phyloP scores from a whole-genome alignment of 2,113 vertebrate genomes.

The Gadus macrocephalus region DNA sequence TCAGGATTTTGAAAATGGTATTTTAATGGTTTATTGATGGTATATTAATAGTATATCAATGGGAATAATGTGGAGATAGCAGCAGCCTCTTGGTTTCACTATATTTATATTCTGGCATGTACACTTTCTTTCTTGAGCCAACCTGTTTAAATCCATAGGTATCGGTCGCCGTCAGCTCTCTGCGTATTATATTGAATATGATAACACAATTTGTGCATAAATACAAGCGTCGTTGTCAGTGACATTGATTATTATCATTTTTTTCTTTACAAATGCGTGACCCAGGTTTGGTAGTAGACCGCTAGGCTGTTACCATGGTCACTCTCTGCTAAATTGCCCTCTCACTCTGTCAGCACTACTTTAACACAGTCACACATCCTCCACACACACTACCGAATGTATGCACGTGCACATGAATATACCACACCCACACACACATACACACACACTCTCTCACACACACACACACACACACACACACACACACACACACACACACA shows the following conservation, averaged over 20 bases:
- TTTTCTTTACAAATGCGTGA: constrained; percentile 23
- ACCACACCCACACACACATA: background rate
- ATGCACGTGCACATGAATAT: constrained; percentile 8
- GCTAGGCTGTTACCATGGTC: constrained; percentile 50
- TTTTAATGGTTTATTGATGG: no score
- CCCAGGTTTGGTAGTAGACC: constrained; percentile 24
- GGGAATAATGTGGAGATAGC: no score
- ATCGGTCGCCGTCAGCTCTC: constrained; percentile 53
- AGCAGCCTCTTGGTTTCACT: constrained; percentile 9
- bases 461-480: no score
- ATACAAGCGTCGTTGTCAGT: constrained; percentile 61
- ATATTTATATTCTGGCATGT: constrained; percentile 1
- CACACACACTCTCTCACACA: background rate
- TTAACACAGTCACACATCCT: constrained; percentile 8
- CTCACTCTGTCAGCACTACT: constrained; percentile 52
- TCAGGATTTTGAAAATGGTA: no score
- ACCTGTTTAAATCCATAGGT: constrained; percentile 5
- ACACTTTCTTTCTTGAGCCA: background rate
- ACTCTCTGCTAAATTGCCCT: constrained; percentile 33
- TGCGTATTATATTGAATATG: constrained; percentile 62
- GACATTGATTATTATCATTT: constrained; percentile 29
- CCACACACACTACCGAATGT: constrained; percentile 8
- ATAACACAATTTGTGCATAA: constrained; percentile 71
- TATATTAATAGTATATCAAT: no score
- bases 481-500: no score